Base-by-base conservation (phyloP, 2,888 invertebrate genomes). In the Chydorus sphaericus region DNA sequence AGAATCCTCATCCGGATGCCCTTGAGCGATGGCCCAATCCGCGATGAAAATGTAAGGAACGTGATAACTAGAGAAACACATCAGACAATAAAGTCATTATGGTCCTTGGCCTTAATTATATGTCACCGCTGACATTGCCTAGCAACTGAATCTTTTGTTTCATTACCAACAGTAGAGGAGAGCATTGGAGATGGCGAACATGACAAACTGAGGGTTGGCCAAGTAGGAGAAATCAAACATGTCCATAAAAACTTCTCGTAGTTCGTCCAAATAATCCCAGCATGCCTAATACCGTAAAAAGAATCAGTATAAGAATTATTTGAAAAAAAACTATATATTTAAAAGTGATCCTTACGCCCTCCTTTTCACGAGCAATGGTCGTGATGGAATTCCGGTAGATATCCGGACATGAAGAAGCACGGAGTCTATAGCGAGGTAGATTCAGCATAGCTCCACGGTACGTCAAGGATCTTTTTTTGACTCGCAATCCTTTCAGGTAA, bases 21-120 rank as follows among this genome's bases (percentile, higher is more conserved):
- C 80, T 59, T 79, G 75, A 10, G 79, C 77, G 33, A 77, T 77
- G 73, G 89, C 82, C 68, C 86, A 82, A 65, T 93, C 91, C 55
- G 86, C 85, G 60, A 93, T 75, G 71, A 91, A 94, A 69, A 94
- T 87, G 72, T 96, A 96, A 14, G 93, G 92, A 57, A 94, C 87
- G 66, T 96, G 93, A 70, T 87, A 88, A 61, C 63, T 63, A 38
- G 36, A 30, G 18, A 48, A 48, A 38, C 8, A 23, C 18, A 33
- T 8, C 23, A 33, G n/a, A 37, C 14, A 26, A 44, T 31, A 3
- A 8, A 44, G 14, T 56, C 39, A 52, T 29, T 18, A n/a, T n/a
- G n/a, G n/a, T n/a, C n/a, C n/a, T n/a, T n/a, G n/a, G n/a, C n/a
- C n/a, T n/a, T n/a, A n/a, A n/a, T n/a, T n/a, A n/a, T n/a, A n/a